Conservation (phyloP, 2,113 vertebrate genomes). For the Caracal caracal region DNA sequence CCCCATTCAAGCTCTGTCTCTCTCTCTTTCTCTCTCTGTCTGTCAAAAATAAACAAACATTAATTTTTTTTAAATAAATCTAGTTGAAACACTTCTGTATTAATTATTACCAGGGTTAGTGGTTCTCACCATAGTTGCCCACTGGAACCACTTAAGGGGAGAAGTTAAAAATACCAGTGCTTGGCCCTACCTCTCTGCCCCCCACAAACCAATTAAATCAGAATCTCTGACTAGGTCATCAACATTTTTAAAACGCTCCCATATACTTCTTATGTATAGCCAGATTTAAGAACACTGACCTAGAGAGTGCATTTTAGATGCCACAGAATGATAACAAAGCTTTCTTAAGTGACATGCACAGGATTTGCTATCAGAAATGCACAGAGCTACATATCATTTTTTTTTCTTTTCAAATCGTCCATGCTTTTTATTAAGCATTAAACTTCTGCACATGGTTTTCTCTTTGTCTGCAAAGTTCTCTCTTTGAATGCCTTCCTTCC, state of each 20-base stretch:
- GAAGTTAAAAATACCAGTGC: not conserved
- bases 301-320: not conserved
- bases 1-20: too few species aligned
- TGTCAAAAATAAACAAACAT: too few species aligned
- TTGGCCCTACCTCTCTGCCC: too few species aligned
- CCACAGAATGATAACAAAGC: not conserved
- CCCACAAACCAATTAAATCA: not conserved
- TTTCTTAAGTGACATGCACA: not conserved
- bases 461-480: not conserved
- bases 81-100: not conserved
- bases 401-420: not conserved
- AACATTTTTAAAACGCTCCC: not conserved
- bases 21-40: too few species aligned
- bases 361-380: not conserved
- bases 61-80: not conserved
- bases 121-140: not conserved
- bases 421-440: not conserved
- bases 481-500: not conserved
- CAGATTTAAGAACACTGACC: not conserved
- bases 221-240: not conserved
- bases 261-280: not conserved
- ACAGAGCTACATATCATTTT: not conserved
- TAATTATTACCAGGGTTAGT: not conserved
- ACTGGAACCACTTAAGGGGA: not conserved
- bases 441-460: not conserved